Base-by-base conservation (phyloP, 2,888 invertebrate species). In the Gerris lacustris region DNA sequence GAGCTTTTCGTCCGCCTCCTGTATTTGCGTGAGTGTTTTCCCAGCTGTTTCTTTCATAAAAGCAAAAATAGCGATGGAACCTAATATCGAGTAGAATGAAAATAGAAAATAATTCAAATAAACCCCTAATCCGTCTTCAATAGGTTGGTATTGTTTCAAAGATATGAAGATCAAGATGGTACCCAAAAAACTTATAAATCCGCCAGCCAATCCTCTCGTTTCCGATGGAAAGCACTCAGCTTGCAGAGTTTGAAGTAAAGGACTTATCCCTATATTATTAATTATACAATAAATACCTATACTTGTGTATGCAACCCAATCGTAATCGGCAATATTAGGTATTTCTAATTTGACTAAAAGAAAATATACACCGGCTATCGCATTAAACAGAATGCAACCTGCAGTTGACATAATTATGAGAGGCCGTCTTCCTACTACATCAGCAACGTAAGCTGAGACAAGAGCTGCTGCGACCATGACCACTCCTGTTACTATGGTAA, bases 21-120 rank as follows among this genome's bases (percentile, higher is more conserved):
- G 88, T 76, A 89, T 88, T 77, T 86, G 84, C 64, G 86, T 83
- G 77, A 89, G 83, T 6, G 87, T 87, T 77, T 87, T 88, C 71
- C 87, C 87, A 78, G 87, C 88, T 1, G 89, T 88, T 80, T 89
- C 89, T 4, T 88, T 88, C 44, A 71, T 68, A 11, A 67, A 69
- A 15, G 70, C 47, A 44, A 70, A 72, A 11, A 74, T 67, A 11
- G 71, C 67, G n/a, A 70, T 55, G 18, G 70, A 47, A 9, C 74
- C 74, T 11, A 72, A 44, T 0, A 74, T 47, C 15, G 71, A 71
- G 45, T 70, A 67, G n/a, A 70, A 6, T 4, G 69, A 67, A 67
- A 69, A 73, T 45, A 71, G 64, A 5, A 67, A 62, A 67, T 67
- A 74, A 62, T 72, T 71, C 66, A 70, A 44, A 62, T 70, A 73